Evolutionary conservation across 37 sponge, comb jelly and placozoan species (phyloP).

Genomic region (Mnemiopsis leidyi): DNA sequence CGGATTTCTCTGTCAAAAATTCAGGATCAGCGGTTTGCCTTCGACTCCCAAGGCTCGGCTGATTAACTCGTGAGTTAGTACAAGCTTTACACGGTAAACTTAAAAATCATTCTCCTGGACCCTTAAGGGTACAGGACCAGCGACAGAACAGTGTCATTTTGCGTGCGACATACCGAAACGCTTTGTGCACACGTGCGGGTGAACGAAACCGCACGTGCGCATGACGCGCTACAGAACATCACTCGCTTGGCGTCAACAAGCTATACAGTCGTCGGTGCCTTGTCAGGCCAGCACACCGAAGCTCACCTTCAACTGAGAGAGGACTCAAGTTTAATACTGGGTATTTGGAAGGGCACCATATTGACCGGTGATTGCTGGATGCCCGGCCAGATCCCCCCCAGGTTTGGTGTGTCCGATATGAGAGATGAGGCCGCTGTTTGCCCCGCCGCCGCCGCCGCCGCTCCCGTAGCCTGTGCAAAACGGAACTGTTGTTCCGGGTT

Average conservation of each 20-base stretch:
- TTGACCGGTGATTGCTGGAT: neutral
- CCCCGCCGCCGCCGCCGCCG: slow-evolving; percentile 22
- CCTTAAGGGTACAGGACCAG: neutral
- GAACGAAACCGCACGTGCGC: neutral
- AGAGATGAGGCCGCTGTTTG: neutral
- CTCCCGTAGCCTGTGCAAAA: slow-evolving; percentile 41
- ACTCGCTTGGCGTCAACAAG: neutral
- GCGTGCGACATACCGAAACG: neutral
- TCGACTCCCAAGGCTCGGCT: neutral
- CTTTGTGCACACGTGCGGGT: neutral
- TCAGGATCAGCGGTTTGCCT: neutral
- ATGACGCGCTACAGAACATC: neutral
- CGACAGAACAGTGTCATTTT: neutral
- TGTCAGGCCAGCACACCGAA: neutral
- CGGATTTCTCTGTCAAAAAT: no score
- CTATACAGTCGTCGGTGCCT: neutral
- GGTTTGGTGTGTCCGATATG: neutral
- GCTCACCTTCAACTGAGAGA: neutral
- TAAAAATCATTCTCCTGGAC: neutral
- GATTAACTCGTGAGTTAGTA: neutral
- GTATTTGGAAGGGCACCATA: slow-evolving; percentile 47
- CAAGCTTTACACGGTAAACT: neutral
- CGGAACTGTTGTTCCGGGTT: slow-evolving; percentile 57
- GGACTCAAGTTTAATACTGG: slow-evolving; percentile 36
- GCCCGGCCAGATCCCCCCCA: slow-evolving; percentile 25